phyloP scores from a whole-genome alignment of 2,797 vertebrate genomes.

The Gouania willdenowi region DNA sequence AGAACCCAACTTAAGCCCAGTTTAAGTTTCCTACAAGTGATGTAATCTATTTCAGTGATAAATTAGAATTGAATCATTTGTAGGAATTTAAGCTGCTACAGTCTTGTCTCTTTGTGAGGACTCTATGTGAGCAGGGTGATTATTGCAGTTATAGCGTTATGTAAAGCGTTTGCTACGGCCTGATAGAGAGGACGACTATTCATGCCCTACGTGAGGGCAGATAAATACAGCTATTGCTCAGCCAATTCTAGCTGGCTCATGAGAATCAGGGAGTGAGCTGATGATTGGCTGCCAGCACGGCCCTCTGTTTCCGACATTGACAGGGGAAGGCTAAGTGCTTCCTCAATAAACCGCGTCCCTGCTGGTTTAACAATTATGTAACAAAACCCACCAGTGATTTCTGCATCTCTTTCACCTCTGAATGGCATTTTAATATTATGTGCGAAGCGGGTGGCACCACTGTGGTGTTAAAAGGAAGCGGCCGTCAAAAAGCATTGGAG shows the following conservation, averaged over 20 bases:
- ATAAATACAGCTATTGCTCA: constrained; percentile 30
- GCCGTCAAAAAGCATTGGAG: constrained; percentile 38
- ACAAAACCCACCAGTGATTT: constrained; percentile 60
- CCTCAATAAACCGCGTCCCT: constrained; percentile 45
- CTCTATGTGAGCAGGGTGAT: constrained; percentile 4
- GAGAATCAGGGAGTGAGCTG: constrained; percentile 43
- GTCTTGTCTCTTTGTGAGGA: neutral
- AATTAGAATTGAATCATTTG: too few relatives aligned
- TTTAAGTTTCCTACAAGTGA: too few relatives aligned
- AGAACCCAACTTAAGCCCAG: too few relatives aligned
- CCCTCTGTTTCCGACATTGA: constrained; percentile 62
- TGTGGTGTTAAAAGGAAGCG: constrained; percentile 44
- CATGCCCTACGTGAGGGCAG: constrained; percentile 26
- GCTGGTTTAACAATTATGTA: constrained; percentile 62
- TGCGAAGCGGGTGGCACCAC: constrained; percentile 5
- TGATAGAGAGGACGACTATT: constrained; percentile 13
- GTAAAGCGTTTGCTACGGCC: constrained; percentile 20
- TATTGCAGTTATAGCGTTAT: constrained; percentile 32
- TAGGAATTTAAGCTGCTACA: too few relatives aligned
- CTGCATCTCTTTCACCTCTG: constrained; percentile 42
- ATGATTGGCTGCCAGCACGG: constrained; percentile 59
- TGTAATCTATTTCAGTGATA: too few relatives aligned
- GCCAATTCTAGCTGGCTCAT: constrained; percentile 26
- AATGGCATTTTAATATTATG: constrained; percentile 49
- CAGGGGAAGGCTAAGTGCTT: constrained; percentile 50